phyloP scores from a whole-genome alignment of 2,888 invertebrate genomes.

The Priocnemis perturbator region DNA sequence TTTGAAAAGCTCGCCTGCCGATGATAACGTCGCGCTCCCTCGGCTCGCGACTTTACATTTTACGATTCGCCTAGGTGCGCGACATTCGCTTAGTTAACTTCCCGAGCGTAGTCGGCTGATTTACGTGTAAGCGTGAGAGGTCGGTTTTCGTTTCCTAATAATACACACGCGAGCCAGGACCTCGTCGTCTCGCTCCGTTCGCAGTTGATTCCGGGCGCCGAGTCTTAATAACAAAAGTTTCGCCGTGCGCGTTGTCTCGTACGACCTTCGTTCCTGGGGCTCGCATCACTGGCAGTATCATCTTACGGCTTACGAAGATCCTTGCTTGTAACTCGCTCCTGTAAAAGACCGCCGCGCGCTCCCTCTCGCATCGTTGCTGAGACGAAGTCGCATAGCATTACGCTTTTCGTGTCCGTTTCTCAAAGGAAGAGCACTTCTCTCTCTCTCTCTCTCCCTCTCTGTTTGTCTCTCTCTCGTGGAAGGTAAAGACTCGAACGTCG shows the following conservation, averaged over 20 bases:
- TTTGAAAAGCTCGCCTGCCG: too few relatives aligned
- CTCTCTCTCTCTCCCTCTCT: slow-evolving; percentile 1
- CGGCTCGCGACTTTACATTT: too few relatives aligned
- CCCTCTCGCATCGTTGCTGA: slow-evolving; percentile 23
- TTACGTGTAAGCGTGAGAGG: not conserved
- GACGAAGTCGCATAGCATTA: slow-evolving; percentile 53
- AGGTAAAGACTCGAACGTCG: too few relatives aligned
- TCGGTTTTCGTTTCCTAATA: slow-evolving; percentile 55
- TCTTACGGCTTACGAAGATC: slow-evolving; percentile 64
- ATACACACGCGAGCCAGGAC: slow-evolving; percentile 45
- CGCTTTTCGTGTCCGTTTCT: slow-evolving; percentile 51
- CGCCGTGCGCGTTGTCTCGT: slow-evolving; percentile 35
- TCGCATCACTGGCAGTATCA: slow-evolving; percentile 55
- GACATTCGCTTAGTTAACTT: too few relatives aligned
- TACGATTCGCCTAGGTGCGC: too few relatives aligned
- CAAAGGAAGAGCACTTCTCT: slow-evolving; percentile 22
- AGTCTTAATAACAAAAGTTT: slow-evolving; percentile 62
- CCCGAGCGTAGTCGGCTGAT: too few relatives aligned
- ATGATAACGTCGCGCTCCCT: too few relatives aligned
- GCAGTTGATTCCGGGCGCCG: slow-evolving; percentile 18
- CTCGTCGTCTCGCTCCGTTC: not conserved
- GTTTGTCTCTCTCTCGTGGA: not conserved
- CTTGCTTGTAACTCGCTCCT: slow-evolving; percentile 60
- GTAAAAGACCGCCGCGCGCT: slow-evolving; percentile 47
- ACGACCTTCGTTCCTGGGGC: slow-evolving; percentile 48